Evolutionary conservation across 2,888 invertebrate genomes (phyloP), one percentile per base, ranked within the genome.

Genomic region (Nezara viridula): DNA sequence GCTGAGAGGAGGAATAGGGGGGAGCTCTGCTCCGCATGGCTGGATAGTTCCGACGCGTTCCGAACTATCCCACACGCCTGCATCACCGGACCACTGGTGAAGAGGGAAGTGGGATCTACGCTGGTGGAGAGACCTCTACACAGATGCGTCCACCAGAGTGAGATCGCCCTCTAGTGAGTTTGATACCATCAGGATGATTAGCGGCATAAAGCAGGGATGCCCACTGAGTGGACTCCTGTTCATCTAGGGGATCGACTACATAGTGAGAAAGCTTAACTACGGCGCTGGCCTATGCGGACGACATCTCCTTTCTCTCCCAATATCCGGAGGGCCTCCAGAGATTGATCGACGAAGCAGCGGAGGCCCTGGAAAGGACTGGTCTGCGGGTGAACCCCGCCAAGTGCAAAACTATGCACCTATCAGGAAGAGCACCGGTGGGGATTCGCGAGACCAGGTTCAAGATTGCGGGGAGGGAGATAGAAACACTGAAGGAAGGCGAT

Each of bases 1-100:
- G 77, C 66, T 2, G 66, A 27, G 2, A 66, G 66, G 27, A 66
- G 9, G 16, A n/a, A 66, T 16, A 73, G 21, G 21, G 16, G 21
- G 4, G 73, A 73, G n/a, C 50, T 52, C 50, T 52, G 50, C 50
- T 21, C 50, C 50, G 50, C 50, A 12, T 52, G 50, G 50, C 50
- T 52, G 21, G 50, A 52, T 21, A 52, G 19, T 6, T 52, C 50
- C 2, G 50, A 52, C 12, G 50, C 50, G 21, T 52, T 52, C 7
- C 73, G n/a, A 73, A 86, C 90, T 14, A 60, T 90, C 4, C 90
- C 90, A 4, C 90, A 88, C 32, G 40, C 21, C 7, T 73, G 40
- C 6, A 40, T 89, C n/a, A 47, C 66, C 27, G 89, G 32, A n/a
- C 49, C 88, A 32, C 55, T 90, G 10, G 6, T 19, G 19, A 55